Base-by-base conservation (phyloP, 2,888 invertebrate genomes). In the Mythimna ferrago region DNA sequence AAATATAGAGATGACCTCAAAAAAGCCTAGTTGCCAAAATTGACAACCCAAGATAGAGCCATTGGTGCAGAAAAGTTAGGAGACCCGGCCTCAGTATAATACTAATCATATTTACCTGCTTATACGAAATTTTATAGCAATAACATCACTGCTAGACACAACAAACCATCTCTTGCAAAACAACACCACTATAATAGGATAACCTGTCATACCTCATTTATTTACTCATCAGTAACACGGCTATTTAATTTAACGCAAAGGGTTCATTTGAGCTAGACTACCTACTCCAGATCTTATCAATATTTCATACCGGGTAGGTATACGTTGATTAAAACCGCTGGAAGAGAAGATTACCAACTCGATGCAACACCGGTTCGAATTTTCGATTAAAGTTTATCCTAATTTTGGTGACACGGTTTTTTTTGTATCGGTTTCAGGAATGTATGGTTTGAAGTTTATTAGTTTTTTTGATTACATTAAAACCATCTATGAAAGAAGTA, bases 191-290 rank as follows among this genome's bases (percentile, higher is more conserved):
- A 21, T 41, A 51, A 63, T 21, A 54, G 21, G n/a, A 35, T 35
- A 41, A 54, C 38, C 67, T 63, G 68, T 74, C 83, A 68, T 19
- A n/a, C 1, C 58, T 63, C 21, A n/a, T 74, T 71, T 35, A 53
- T 44, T 6, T n/a, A 38, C 1, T 68, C 70, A 82, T 82, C 73
- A 71, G 62, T 57, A 66, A 71, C 53, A 51, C 10, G 11, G 56
- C 56, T 53, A 56, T 66, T 38, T 62, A 67, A 80, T 71, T 66
- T 54, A 51, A 60, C 38, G 53, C 62, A 72, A 81, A 74, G 71
- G 81, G 78, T 70, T 54, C 62, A 14, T 54, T 51, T 58, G 48
- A 72, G 69, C 73, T 78, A 81, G 80, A 63, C 56, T 66, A 51
- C 61, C 61, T 66, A 66, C 66, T 57, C 56, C 53, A 65, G 48